Evolutionary conservation across 2,797 vertebrate genomes (phyloP), one percentile per base, ranked within the genome.

Genomic region (Neosilurus hyrtlii): DNA sequence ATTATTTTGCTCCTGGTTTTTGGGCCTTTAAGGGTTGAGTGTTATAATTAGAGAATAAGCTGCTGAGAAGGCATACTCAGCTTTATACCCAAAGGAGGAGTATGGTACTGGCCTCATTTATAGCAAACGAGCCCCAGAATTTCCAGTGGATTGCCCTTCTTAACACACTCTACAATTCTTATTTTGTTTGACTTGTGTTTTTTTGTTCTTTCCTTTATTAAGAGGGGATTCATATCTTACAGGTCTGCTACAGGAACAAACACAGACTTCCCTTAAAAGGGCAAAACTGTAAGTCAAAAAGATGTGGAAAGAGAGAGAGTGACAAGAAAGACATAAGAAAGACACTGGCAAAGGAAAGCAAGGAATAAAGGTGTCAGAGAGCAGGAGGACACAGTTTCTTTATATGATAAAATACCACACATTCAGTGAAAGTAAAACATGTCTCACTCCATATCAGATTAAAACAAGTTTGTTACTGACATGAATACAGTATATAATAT

Each of bases 191-290:
- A 87, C 63, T 83, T 79, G 49, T 74, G 75, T 68, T 79, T 86
- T 82, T 86, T 52, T 80, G 70, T 84, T 62, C n/a, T 82, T 80
- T 80, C 68, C 80, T 88, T 86, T 84, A 70, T 72, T 81, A 83
- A 81, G 80, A 85, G 72, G 81, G 86, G 37, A 77, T 84, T 88
- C 83, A 77, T 82, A 78, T 79, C 86, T 78, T 74, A 84, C 83
- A 87, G 63, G 83, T 84, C 79, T 82, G 82, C 79, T 82, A 81
- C 78, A 74, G 78, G 52, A 82, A 72, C 83, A 86, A 83, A 82
- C 78, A 84, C 75, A 85, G 76, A 82, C 74, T 84, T 86, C 59
- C 88, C 93, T 93, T 95, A 94, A 93, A 95, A 93, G 94, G 94
- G 93, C 89, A 94, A 92, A 93, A 94, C 43, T 93, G 92, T 91